Evolutionary conservation across 1,140 invertebrate genomes (phyloP), one percentile per base, ranked within the genome.

Genomic region (Aradophagus sp.): DNA sequence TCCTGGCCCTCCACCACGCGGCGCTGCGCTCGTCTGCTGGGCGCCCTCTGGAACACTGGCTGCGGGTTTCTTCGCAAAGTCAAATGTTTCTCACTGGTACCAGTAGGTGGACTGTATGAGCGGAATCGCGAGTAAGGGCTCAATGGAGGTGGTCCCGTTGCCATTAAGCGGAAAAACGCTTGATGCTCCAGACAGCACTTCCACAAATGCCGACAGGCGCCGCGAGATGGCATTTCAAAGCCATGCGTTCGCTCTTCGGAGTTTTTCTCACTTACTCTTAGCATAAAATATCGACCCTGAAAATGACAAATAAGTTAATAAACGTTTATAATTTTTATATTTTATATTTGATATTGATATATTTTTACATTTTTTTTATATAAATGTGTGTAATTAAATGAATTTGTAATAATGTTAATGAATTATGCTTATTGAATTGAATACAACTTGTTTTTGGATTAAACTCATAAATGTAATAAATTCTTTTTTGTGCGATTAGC

Each of bases 181-280:
- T 99, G 97, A 83, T 99, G 97, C 79, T 99, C 98, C 15, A 98
- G 91, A 77, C 97, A 98, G 87, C 97, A 99, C 77, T 97, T 96
- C 96, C 97, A 99, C 41, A 99, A 87, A 87, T 99, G 97, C 80
- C 98, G 97, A 83, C 96, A 99, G 0, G 97, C 97, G 38, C 95
- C 89, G 75, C 96, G 92, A 34, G 95, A 96, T n/a, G 93, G 92
- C 12, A 97, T 94, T 83, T 98, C 94, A 84, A 97, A 97, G 2
- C 97, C 95, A 82, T 97, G 97, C 7, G 95, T 97, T 78, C 94
- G 94, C 62, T 98, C 95, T 73, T 97, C 95, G 84, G 97, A 96
- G 86, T 95, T 96, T 89, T 97, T 98, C 85, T 97, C 96, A 75
- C 92, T 93, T 47, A 98, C 96, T 77, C 94, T 89, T 29, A 98